Evolutionary conservation across 2,888 invertebrate species (phyloP), one percentile per base, ranked within the genome.

Genomic region (Synanthedon myopaeformis): DNA sequence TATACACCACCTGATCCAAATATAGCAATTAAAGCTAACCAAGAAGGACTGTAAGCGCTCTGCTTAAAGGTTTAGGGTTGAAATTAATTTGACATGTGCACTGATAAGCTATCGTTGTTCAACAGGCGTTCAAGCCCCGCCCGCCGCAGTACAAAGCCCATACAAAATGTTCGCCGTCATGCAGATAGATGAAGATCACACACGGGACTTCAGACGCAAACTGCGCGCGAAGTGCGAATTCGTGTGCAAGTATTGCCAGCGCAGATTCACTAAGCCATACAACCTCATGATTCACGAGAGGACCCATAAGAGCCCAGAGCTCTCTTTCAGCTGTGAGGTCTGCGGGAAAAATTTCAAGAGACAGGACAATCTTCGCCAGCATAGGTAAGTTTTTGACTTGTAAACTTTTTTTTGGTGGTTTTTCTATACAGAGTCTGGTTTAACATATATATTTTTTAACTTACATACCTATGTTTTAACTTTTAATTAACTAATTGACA

Each of bases 221-320:
- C 93, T 94, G 93, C 91, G 95, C 79, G 92, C 94, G 74, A 97
- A 97, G 90, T 97, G 97, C 90, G 97, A 98, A 89, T 98, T 96
- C 88, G 96, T 98, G 80, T 99, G 98, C 92, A 96, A 96, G 87
- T 98, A 95, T 89, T 99, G 98, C 90, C 95, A 95, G 84, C 92
- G 98, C 75, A 93, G 97, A 82, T 99, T 99, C 90, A 98, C 97
- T 76, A 99, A 99, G 89, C 95, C 96, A 65, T 99, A 99, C 90
- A 99, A 99, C 89, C 91, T 99, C 80, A 93, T 98, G 91, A 98
- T 99, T 73, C 98, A 99, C 90, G 98, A 98, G 85, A 91, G 98
- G 82, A 98, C 97, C 70, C 98, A 99, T 90, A 97, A 97, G 84
- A 96, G 97, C 80, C 94, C 94, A 60, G 98, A 98, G 89, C 91